phyloP scores from a whole-genome alignment of 2,797 vertebrate species.

The Megaceryle alcyon region DNA sequence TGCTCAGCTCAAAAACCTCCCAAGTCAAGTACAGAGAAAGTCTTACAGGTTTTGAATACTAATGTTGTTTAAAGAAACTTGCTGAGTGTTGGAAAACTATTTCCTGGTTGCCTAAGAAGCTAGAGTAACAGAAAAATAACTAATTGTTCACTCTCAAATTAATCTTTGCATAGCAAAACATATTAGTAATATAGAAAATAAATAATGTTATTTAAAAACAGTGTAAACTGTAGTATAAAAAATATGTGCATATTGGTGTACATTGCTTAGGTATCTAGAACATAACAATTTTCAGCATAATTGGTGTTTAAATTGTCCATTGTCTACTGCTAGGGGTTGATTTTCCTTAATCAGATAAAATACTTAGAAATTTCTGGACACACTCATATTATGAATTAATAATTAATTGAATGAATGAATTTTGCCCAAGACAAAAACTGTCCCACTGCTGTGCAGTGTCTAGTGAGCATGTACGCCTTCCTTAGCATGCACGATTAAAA shows the following conservation, averaged over 20 bases:
- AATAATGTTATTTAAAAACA: neutral
- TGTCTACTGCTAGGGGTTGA: neutral
- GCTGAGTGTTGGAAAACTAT: neutral
- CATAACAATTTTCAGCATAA: neutral
- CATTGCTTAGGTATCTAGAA: neutral
- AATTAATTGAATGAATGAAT: neutral
- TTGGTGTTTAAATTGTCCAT: neutral
- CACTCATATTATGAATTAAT: neutral
- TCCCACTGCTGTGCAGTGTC: neutral
- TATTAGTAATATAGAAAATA: neutral
- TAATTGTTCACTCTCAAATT: neutral
- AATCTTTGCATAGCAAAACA: neutral
- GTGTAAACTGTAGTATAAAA: neutral
- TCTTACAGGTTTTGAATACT: neutral
- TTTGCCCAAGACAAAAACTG: neutral
- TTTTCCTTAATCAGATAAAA: neutral
- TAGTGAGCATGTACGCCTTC: rapidly evolving
- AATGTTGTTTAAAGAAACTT: neutral
- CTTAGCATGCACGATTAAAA: neutral
- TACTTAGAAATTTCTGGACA: neutral
- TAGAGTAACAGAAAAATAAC: neutral
- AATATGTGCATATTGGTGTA: neutral
- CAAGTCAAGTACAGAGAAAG: neutral
- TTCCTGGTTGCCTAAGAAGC: neutral
- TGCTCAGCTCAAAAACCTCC: neutral